These are phyloP conservation scores for Monarcha castaneiventris DNA, from an alignment of 2,113 vertebrate genomes.

Conservation along the genomic window DNA sequence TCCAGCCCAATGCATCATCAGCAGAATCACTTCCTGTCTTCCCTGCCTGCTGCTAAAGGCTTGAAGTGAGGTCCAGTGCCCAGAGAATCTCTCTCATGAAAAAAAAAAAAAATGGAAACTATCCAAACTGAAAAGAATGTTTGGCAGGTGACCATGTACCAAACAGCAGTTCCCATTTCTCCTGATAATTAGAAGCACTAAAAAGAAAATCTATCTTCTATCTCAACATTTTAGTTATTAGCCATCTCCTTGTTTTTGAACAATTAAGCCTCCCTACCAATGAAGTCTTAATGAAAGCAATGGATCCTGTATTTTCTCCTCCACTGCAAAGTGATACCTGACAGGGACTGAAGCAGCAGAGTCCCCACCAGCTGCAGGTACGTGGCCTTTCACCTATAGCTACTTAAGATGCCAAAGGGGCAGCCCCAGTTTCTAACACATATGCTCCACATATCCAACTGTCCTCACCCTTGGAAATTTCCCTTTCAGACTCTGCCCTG, in stretches of 20 bases:
- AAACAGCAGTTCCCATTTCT: slow-evolving; percentile 29
- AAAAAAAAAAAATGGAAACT: neutral
- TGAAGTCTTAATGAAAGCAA: neutral
- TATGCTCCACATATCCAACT: fast-evolving
- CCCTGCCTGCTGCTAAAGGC: neutral
- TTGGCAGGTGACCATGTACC: neutral
- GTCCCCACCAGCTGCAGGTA: neutral
- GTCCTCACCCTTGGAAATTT: neutral
- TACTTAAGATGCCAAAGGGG: neutral
- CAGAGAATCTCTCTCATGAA: neutral
- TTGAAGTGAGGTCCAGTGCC: neutral
- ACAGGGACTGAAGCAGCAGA: neutral
- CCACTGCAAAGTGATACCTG: neutral
- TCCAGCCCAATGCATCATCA: neutral
- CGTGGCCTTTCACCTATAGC: neutral
- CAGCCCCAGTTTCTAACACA: neutral
- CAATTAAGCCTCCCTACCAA: neutral
- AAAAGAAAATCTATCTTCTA: neutral
- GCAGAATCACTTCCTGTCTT: neutral
- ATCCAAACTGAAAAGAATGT: slow-evolving; percentile 19
- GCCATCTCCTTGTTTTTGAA: slow-evolving; percentile 5
- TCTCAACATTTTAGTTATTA: slow-evolving; percentile 7
- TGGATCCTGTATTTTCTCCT: neutral
- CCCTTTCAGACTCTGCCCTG: neutral
- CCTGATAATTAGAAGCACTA: neutral